A percentile compares a stretch with the other conserved stretches of the same genome.
Conservation (phyloP, 2,888 invertebrate species). For the Thymelicus sylvestris region DNA sequence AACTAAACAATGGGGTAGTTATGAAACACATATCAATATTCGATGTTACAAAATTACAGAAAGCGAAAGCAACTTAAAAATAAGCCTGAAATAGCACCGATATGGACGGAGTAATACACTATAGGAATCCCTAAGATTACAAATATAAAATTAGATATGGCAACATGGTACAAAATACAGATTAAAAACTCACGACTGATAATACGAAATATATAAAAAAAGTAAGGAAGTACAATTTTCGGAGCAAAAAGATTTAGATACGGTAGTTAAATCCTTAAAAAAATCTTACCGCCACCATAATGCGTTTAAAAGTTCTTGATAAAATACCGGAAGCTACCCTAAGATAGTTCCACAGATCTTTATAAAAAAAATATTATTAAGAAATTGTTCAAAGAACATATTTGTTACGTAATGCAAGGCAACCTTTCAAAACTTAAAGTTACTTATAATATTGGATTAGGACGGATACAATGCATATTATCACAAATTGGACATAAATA, state of each 20-base stretch:
- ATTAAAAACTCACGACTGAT: constrained; percentile 21
- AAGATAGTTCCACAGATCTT: constrained; percentile 20
- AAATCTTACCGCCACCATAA: constrained; percentile 66
- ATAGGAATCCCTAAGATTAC: constrained; percentile 49
- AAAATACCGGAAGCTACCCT: neutral
- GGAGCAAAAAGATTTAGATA: constrained; percentile 1
- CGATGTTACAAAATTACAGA: constrained; percentile 65
- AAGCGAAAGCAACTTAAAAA: constrained; percentile 46
- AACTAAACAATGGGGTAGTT: constrained; percentile 74
- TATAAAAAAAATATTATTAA: constrained; percentile 1
- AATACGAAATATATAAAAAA: constrained; percentile 24
- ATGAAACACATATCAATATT: constrained; percentile 79
- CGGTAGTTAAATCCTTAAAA: constrained; percentile 37
- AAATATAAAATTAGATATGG: constrained; percentile 73
- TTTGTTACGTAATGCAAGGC: constrained; percentile 79
- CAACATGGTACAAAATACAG: constrained; percentile 57
- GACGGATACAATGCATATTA: constrained; percentile 66
- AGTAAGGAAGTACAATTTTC: neutral
- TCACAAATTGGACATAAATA: constrained; percentile 61
- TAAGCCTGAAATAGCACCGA: constrained; percentile 68
- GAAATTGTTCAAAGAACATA: constrained; percentile 17
- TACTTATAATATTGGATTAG: constrained; percentile 51
- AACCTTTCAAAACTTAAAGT: constrained; percentile 60
- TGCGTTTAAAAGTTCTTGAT: constrained; percentile 35
- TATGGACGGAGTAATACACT: constrained; percentile 67